phyloP scores from a whole-genome alignment of 2,797 vertebrate species.

The Triplophysa bombifrons region DNA sequence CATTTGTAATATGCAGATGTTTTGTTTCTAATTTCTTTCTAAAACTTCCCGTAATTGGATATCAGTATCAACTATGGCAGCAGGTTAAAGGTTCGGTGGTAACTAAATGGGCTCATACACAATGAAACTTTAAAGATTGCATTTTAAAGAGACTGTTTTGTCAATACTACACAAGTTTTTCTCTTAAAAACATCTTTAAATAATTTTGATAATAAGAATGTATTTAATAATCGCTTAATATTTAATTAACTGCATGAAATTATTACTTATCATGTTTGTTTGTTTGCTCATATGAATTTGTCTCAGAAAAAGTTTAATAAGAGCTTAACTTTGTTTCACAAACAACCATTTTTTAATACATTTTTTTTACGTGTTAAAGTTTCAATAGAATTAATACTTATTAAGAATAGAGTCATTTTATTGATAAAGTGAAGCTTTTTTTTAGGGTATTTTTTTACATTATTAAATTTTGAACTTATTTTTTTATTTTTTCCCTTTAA shows the following conservation, averaged over 20 bases:
- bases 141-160: not conserved
- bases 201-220: not conserved
- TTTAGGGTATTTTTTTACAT: no score
- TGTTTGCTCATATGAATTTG: not conserved
- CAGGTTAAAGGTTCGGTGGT: conserved; percentile 25
- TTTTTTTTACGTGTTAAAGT: no score
- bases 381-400: no score
- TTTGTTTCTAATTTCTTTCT: conserved; percentile 53
- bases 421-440: no score
- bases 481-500: not conserved
- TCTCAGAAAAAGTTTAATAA: not conserved
- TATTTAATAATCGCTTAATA: not conserved
- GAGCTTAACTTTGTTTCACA: not conserved
- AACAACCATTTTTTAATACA: no score
- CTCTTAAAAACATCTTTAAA: not conserved
- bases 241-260: no score
- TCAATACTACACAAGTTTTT: not conserved
- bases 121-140: conserved; percentile 5
- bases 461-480: not conserved
- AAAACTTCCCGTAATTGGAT: conserved; percentile 43
- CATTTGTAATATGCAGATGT: conserved; percentile 46
- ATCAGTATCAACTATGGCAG: conserved; percentile 37
- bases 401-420: no score
- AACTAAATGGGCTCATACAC: conserved; percentile 10
- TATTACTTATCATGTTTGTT: not conserved